Evolutionary conservation across 2,797 vertebrate species (phyloP).

Genomic region (Alca torda): DNA sequence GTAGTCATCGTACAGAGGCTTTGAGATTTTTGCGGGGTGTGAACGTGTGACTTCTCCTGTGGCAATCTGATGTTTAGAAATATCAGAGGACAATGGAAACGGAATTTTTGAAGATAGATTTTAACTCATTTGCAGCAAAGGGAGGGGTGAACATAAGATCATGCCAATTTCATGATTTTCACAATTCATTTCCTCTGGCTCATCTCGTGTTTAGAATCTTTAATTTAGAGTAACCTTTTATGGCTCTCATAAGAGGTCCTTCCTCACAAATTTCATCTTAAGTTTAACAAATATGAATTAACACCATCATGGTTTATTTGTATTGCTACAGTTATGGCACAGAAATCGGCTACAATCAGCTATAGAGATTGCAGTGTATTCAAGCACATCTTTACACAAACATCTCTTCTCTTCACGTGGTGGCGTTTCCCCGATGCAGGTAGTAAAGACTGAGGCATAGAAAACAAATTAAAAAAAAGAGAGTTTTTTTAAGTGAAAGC

Average conservation of each 20-base stretch:
- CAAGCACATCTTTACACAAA: background rate
- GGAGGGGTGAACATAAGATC: background rate
- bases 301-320: background rate
- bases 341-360: background rate
- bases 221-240: background rate
- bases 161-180: background rate
- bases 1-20: background rate
- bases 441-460: background rate
- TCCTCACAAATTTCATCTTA: background rate
- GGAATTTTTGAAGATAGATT: background rate
- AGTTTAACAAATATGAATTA: background rate
- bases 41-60: background rate
- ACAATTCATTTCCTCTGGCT: background rate
- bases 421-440: background rate
- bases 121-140: background rate
- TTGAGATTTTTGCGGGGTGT: background rate
- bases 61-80: background rate
- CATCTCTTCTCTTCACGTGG: background rate
- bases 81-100: background rate
- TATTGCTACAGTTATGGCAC: background rate
- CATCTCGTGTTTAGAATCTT: background rate
- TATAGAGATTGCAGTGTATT: background rate
- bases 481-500: background rate
- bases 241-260: background rate
- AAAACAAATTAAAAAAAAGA: background rate